These are phyloP conservation scores for Eilema griseolum DNA, from an alignment of 2,888 invertebrate genomes.

Conservation along the genomic window DNA sequence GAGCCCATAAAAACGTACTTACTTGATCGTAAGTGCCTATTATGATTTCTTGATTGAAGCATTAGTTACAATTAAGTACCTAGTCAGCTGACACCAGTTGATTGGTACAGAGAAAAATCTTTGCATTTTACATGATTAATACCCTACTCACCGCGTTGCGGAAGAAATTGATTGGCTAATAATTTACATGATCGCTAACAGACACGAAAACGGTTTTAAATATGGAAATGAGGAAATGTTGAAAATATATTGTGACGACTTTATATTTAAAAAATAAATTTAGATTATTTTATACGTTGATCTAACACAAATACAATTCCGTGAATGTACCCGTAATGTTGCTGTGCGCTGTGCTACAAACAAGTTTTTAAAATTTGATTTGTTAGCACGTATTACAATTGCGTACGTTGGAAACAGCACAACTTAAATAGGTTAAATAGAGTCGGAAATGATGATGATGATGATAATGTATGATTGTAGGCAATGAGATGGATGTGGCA, in stretches of 20 bases:
- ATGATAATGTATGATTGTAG: background rate
- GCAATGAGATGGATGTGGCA: background rate
- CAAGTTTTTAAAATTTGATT: background rate
- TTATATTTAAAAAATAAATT: no score
- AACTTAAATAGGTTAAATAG: background rate
- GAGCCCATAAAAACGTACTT: conserved; percentile 17
- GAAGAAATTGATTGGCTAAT: background rate
- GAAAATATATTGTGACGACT: no score
- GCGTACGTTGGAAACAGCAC: background rate
- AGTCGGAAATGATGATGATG: background rate
- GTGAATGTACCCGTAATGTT: no score
- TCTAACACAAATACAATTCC: no score
- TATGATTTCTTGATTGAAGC: conserved; percentile 12
- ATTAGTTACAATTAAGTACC: conserved; percentile 27
- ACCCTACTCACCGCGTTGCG: background rate
- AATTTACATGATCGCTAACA: background rate
- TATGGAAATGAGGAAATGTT: background rate
- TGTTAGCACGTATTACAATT: background rate
- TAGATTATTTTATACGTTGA: no score
- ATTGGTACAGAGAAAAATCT: background rate
- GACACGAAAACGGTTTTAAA: background rate
- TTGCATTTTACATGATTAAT: background rate
- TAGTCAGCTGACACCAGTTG: conserved; percentile 15
- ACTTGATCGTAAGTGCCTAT: background rate
- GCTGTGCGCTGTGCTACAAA: no score